Evolutionary conservation across 2,888 invertebrate genomes (phyloP).

Genomic region (Omphaloscelis lunosa): DNA sequence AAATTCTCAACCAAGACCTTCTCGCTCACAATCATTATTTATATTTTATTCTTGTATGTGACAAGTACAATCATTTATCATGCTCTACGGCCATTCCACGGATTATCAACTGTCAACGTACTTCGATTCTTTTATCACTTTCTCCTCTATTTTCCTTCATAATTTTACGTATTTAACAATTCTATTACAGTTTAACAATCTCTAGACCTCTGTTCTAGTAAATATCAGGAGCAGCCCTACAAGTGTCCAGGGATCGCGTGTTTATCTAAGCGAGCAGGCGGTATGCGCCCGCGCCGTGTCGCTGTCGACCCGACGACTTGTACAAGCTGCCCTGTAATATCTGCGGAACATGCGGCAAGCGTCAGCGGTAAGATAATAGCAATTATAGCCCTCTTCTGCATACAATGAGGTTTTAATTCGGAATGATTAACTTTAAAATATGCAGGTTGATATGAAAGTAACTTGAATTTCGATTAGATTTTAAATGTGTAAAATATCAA

Average conservation of each 20-base stretch:
- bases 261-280: conserved; percentile 69
- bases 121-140: conserved; percentile 36
- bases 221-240: conserved; percentile 55
- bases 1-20: not conserved
- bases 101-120: not conserved
- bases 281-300: conserved; percentile 65
- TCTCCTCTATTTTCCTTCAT: not conserved
- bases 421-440: conserved; percentile 3
- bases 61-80: conserved; percentile 17
- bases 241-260: conserved; percentile 64
- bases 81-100: not conserved
- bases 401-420: conserved; percentile 57
- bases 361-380: conserved; percentile 47
- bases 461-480: not conserved
- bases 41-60: conserved; percentile 1
- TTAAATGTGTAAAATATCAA: conserved; percentile 8
- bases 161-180: not conserved
- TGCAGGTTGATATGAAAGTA: conserved; percentile 12
- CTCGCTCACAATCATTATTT: not conserved
- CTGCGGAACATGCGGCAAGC: conserved; percentile 50
- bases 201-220: not conserved
- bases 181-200: not conserved
- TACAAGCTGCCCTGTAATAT: conserved; percentile 49
- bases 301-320: conserved; percentile 62
- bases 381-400: conserved; percentile 50